Conservation (phyloP, 2,888 invertebrate genomes). For the Flexamia atlantica region DNA sequence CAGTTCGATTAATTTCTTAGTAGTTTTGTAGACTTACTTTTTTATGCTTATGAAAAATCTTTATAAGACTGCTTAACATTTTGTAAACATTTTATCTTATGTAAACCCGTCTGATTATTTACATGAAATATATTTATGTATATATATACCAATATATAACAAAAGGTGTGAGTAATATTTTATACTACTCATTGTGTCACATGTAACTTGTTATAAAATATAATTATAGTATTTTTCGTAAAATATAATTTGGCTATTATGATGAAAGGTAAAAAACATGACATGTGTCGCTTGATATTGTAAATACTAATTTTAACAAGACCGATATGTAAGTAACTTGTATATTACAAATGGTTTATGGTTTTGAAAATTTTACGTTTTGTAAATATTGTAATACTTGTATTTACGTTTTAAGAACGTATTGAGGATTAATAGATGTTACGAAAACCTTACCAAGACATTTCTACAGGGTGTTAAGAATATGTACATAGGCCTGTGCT, state of each 20-base stretch:
- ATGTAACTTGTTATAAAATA: background rate
- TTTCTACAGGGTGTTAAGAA: slow-evolving; percentile 46
- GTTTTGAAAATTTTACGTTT: background rate
- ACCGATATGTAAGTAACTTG: background rate
- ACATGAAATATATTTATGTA: background rate
- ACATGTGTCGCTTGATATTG: background rate
- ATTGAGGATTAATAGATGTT: slow-evolving; percentile 4
- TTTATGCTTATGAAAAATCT: no score
- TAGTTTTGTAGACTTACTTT: no score
- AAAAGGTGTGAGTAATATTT: slow-evolving; percentile 25
- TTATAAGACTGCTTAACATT: slow-evolving; percentile 19
- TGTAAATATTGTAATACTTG: slow-evolving; percentile 1
- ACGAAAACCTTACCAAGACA: slow-evolving; percentile 16
- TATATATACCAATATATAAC: slow-evolving; percentile 1
- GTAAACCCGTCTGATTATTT: background rate
- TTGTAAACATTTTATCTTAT: slow-evolving; percentile 7
- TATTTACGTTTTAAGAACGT: background rate
- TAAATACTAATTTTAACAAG: background rate
- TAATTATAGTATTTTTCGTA: background rate
- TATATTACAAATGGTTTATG: background rate
- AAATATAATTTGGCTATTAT: background rate
- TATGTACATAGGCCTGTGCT: slow-evolving; percentile 33
- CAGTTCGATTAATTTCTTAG: no score
- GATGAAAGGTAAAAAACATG: background rate
- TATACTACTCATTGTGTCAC: slow-evolving; percentile 2